phyloP scores from a whole-genome alignment of 2,888 invertebrate genomes.

The Clepsis dumicolana region DNA sequence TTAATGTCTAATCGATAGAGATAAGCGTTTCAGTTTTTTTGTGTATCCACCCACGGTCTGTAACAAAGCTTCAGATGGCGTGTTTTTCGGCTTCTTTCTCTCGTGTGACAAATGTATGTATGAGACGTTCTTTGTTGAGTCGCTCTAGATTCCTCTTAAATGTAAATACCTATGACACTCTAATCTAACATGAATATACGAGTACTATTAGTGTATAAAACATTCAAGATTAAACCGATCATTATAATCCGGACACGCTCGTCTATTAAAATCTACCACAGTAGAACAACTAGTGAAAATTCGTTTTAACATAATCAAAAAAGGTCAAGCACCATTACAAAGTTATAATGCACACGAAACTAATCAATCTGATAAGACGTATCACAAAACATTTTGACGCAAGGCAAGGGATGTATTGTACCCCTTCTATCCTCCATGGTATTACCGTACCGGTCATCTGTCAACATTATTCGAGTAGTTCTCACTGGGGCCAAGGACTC shows the following conservation, averaged over 20 bases:
- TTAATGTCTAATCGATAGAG: not conserved
- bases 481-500: conserved; percentile 38
- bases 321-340: conserved; percentile 1
- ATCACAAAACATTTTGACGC: conserved; percentile 18
- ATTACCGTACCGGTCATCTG: conserved; percentile 47
- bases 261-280: not conserved
- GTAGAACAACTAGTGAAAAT: not conserved
- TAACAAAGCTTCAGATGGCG: too few species aligned
- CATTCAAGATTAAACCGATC: too few species aligned
- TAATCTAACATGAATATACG: too few species aligned
- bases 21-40: not conserved
- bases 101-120: too few species aligned
- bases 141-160: too few species aligned
- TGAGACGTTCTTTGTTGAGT: too few species aligned
- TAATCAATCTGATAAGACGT: conserved; percentile 31
- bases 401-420: conserved; percentile 8
- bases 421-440: conserved; percentile 39
- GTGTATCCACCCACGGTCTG: not conserved
- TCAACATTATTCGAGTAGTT: conserved; percentile 44
- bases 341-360: conserved; percentile 1
- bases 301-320: not conserved
- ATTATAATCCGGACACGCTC: too few species aligned
- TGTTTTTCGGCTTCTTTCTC: too few species aligned
- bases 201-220: too few species aligned
- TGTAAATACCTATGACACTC: too few species aligned